These are phyloP conservation scores for Yponomeuta sedellus DNA, from an alignment of 2,888 invertebrate genomes.

Conservation along the genomic window DNA sequence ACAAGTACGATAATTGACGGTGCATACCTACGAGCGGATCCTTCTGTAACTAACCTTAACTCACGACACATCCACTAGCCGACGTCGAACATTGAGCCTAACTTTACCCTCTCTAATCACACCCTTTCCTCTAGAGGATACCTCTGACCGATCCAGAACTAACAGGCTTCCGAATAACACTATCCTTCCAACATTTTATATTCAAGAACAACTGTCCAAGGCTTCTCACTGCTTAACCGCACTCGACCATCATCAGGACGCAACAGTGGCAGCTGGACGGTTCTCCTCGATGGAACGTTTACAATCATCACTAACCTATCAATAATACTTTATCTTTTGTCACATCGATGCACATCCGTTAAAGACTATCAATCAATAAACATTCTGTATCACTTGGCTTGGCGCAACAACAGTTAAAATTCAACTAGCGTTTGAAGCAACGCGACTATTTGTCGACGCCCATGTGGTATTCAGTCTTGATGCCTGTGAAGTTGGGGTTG, in stretches of 20 bases:
- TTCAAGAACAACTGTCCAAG: not conserved
- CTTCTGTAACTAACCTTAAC: slow-evolving; percentile 29
- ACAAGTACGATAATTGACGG: slow-evolving; percentile 65
- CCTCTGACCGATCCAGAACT: not conserved
- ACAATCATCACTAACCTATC: slow-evolving; percentile 13
- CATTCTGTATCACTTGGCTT: not conserved
- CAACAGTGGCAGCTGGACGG: not conserved
- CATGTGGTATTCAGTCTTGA: slow-evolving; percentile 54
- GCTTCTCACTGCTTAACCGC: not conserved
- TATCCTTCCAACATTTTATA: not conserved
- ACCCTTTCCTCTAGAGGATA: not conserved
- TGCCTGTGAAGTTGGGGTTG: slow-evolving; percentile 72
- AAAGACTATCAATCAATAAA: not conserved
- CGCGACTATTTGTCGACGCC: slow-evolving; percentile 30
- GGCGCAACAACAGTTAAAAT: not conserved
- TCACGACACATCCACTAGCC: slow-evolving; percentile 43
- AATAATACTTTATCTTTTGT: not conserved
- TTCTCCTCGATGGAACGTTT: slow-evolving; percentile 1
- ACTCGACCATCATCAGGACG: not conserved
- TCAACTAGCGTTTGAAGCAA: not conserved
- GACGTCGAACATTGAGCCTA: slow-evolving; percentile 49
- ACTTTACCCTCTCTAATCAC: slow-evolving; percentile 20
- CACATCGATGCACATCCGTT: not conserved
- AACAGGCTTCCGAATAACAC: not conserved
- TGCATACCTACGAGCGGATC: slow-evolving; percentile 39